Conservation (phyloP, 2,888 invertebrate genomes). For the Drepana falcataria region DNA sequence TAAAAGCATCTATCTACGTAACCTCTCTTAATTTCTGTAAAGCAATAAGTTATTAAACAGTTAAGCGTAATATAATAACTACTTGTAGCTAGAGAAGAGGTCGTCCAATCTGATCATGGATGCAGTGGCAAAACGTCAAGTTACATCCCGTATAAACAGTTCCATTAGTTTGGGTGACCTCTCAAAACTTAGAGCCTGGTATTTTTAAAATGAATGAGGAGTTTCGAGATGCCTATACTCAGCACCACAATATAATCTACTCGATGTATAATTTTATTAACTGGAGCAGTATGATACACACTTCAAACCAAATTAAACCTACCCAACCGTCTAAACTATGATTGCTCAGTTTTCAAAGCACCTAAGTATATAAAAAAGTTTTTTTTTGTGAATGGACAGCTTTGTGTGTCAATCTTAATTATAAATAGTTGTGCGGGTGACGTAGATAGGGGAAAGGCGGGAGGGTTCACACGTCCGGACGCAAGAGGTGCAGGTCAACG, state of each 20-base stretch:
- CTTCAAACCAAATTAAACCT: slow-evolving; percentile 28
- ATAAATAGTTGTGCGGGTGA: slow-evolving; percentile 28
- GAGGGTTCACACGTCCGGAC: slow-evolving; percentile 58
- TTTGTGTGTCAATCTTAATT: slow-evolving; percentile 20
- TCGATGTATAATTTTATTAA: slow-evolving; percentile 57
- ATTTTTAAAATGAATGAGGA: slow-evolving; percentile 20
- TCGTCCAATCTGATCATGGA: too few relatives aligned
- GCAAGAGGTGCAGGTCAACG: slow-evolving; percentile 67
- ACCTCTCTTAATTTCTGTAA: slow-evolving; percentile 5
- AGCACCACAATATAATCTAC: slow-evolving; percentile 36
- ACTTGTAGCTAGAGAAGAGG: slow-evolving; percentile 28
- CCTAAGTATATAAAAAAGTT: slow-evolving; percentile 49
- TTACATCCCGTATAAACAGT: too few relatives aligned
- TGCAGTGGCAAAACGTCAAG: too few relatives aligned
- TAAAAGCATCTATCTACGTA: slow-evolving; percentile 19
- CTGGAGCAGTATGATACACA: slow-evolving; percentile 39
- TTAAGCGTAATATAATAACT: slow-evolving; percentile 41
- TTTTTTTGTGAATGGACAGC: slow-evolving; percentile 44
- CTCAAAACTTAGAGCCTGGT: slow-evolving; percentile 35
- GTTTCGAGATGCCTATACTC: slow-evolving; percentile 22
- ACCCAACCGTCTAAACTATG: slow-evolving; percentile 36
- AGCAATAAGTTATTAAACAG: slow-evolving; percentile 23
- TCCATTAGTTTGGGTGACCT: too few relatives aligned
- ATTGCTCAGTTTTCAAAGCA: slow-evolving; percentile 55
- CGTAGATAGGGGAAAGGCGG: slow-evolving; percentile 4